Base-by-base conservation (phyloP, 2,888 invertebrate species). In the Halictus ligatus region DNA sequence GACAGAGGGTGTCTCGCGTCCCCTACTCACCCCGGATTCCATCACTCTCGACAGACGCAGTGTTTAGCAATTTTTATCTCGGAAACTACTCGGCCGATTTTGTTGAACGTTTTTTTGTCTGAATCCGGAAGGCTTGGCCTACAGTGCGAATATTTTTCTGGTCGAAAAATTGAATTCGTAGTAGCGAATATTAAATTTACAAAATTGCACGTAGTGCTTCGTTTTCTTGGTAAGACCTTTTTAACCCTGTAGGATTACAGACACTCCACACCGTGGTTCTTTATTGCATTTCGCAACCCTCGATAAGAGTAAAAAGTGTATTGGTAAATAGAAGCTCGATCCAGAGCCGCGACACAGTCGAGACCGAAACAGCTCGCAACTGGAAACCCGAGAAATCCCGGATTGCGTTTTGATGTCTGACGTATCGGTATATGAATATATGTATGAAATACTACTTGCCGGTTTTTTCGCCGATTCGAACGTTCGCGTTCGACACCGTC, bases 371-470 rank as follows among this genome's bases (percentile, higher is more conserved):
- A 43, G 74, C 54, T 43, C n/a, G 72, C 15, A 73, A 18, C 15
- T 18, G 25, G 40, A 40, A 77, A 73, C 21, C 35, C 58, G 76
- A 69, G 67, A 58, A 73, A 75, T 54, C 69, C 50, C 40, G 69
- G 69, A 69, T 69, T 69, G 69, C 43, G 43, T 69, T 69, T 40
- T 43, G 58, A 78, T 50, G 40, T 69, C 71, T 54, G 60, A 25
- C 69, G 77, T 43, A 7, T 21, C n/a, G 54, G 8, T 15, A 6
- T 76, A 85, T 84, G 85, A 85, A 84, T 85, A 84, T 85, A 85
- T 84, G 85, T 80, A 85, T 84, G 85, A 85, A 80, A 85, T 77
- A 69, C 80, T 58, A 80, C 76, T 25, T 29, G 71, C 64, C 60
- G 78, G 7, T 77, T 84, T 83, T 77, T 85, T 35, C 46, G 50